Evolutionary conservation across 2,888 invertebrate species (phyloP), one percentile per base, ranked within the genome.

Genomic region (Acronicta aceris): DNA sequence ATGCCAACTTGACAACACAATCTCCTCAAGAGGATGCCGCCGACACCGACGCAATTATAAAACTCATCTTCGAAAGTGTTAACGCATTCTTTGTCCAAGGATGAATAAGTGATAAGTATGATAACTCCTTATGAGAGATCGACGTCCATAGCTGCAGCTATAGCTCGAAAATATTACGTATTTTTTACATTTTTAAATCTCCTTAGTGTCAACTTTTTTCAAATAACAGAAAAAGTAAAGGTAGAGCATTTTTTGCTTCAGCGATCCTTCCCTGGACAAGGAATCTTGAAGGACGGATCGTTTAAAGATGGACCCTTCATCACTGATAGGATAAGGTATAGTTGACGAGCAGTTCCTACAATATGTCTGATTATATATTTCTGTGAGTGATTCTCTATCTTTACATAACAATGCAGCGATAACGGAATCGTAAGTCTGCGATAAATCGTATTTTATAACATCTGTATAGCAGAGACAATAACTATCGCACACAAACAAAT

Each of bases 1-100:
- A 64, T 71, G 65, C 53, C 59, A 64, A 69, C 74, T 49, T 82
- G 83, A 81, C 81, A 81, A 79, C 80, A 87, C 82, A 81, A 83
- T 84, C 79, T 81, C 54, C 62, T 16, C 45, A 50, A 50, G 25
- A 40, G 51, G 54, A 70, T 56, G 61, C 69, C 65, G 70, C 21
- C 4, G 21, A 21, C 21, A 21, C 58, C 49, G 58, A 41, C 63
- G 63, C 69, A 78, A 82, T 82, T 79, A 82, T 76, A 76, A 78
- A 79, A 62, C 67, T 69, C 71, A 79, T 81, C 78, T 75, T 72
- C 69, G 65, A 69, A 78, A 74, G 68, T 74, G 73, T 74, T 65
- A 74, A 59, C 70, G 62, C 49, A 46, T 64, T 58, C 59, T 68
- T 74, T 64, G 54, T 47, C 55, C 60, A 53, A 53, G 49, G 49